phyloP scores from a whole-genome alignment of 2,113 vertebrate genomes.

The Notarius lentiginosus region DNA sequence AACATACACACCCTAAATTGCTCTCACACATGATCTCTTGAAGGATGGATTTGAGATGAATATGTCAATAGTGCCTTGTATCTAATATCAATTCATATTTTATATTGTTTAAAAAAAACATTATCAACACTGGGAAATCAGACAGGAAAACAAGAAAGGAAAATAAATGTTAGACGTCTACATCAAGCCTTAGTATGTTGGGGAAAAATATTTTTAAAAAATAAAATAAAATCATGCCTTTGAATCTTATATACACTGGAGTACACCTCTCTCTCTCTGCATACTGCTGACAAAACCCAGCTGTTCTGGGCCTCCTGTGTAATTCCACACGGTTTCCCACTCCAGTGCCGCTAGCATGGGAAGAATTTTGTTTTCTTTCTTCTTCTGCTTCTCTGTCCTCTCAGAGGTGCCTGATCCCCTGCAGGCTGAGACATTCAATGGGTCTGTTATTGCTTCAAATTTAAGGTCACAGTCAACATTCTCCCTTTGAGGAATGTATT shows the following conservation, averaged over 20 bases:
- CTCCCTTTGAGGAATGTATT: background rate
- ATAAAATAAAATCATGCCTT: constrained; percentile 44
- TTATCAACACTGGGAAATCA: background rate
- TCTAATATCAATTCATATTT: background rate
- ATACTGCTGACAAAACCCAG: constrained; percentile 61
- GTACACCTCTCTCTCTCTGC: background rate
- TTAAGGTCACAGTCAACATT: background rate
- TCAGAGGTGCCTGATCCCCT: background rate
- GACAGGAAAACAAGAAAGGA: background rate
- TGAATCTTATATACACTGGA: constrained; percentile 52
- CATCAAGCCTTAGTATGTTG: background rate
- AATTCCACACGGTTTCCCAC: constrained; percentile 29
- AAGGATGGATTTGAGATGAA: constrained; percentile 2
- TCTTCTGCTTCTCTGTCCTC: background rate
- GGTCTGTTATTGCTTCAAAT: background rate
- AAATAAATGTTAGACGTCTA: background rate
- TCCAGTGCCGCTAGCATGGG: constrained; percentile 54
- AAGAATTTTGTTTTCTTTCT: constrained; percentile 39
- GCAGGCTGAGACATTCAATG: background rate
- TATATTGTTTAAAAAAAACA: background rate
- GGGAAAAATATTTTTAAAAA: too few relatives aligned
- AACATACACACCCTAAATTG: constrained; percentile 28
- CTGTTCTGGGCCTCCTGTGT: constrained; percentile 29
- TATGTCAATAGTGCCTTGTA: background rate
- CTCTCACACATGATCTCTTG: background rate